Base-by-base conservation (phyloP, 2,888 invertebrate species). In the Eurois occulta region DNA sequence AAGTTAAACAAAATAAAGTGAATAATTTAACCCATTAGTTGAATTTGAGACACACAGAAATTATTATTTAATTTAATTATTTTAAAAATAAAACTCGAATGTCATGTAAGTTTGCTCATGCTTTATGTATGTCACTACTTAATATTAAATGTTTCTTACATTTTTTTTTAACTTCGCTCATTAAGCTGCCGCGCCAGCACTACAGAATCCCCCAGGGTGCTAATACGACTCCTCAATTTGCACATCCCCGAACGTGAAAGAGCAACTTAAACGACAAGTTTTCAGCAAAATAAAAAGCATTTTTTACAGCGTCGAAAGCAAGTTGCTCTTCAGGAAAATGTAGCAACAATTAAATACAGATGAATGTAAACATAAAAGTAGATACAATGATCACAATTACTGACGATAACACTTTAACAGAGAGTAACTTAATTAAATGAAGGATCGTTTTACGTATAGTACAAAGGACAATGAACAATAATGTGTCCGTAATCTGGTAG, bases 401-500 rank as follows among this genome's bases (percentile, higher is more conserved):
- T 24, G 21, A 55, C 16, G 65, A 58, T 28, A 48, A 74, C 46
- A 58, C 65, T 74, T 28, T 7, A 68, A 28, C 35, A n/a, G 58
- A 28, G 16, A 75, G 46, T 16, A 65, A 69, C 65, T 18, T 69
- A 67, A 77, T 73, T 65, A 60, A 83, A 69, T 83, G 46, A 66
- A 65, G 41, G 35, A 75, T 83, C 46, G n/a, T 65, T 55, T 71
- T 55, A 69, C 60, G 58, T 52, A 60, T 69, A 69, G 58, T 60
- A 75, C 66, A 69, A 75, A 74, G 72, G 66, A 75, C 77, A 86
- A 64, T 78, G 73, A 85, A 81, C 85, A 83, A 74, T 75, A 77
- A 83, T 80, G 80, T 75, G 73, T 78, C 52, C 62, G 73, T 79
- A 83, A 84, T 88, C 86, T 79, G 70, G 75, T 77, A 89, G 88